phyloP scores from a whole-genome alignment of 2,888 invertebrate species.

The Drosophila yooni region DNA sequence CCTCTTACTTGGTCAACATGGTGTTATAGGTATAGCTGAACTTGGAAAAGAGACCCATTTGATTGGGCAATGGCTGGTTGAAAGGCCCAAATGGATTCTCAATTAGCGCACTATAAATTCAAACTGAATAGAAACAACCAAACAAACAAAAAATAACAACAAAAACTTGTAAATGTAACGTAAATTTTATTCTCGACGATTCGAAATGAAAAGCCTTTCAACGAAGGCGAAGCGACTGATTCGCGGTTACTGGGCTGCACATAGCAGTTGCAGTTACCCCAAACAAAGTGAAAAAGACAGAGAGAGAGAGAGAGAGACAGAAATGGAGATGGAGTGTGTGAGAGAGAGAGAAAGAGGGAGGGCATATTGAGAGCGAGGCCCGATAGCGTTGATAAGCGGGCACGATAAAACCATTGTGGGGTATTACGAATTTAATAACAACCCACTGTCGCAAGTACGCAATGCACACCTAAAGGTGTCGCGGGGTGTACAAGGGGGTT shows the following conservation, averaged over 20 bases:
- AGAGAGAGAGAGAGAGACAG: neutral
- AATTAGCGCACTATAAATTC: constrained; percentile 44
- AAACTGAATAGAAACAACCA: neutral
- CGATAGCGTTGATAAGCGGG: constrained; percentile 54
- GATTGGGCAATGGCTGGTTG: constrained; percentile 12
- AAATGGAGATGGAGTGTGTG: neutral
- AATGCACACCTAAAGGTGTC: neutral
- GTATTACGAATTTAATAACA: constrained; percentile 60
- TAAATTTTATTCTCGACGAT: neutral
- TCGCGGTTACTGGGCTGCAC: constrained; percentile 23
- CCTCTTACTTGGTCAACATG: constrained; percentile 67
- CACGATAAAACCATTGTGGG: constrained; percentile 53
- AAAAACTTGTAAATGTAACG: neutral
- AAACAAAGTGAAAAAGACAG: neutral
- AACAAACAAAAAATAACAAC: neutral
- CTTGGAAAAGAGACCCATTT: constrained; percentile 73
- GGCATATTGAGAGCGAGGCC: constrained; percentile 37
- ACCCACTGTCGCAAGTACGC: constrained; percentile 46
- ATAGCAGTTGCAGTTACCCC: constrained; percentile 46
- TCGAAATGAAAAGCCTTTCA: constrained; percentile 4
- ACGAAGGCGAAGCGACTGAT: constrained; percentile 47
- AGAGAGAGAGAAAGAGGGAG: neutral
- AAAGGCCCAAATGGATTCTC: constrained; percentile 44
- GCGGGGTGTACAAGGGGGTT: neutral
- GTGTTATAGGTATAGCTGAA: constrained; percentile 67